A percentile compares a stretch with the other conserved stretches of the same genome.
phyloP scores from a whole-genome alignment of 2,797 vertebrate species.

The Poliocrania exsul region DNA sequence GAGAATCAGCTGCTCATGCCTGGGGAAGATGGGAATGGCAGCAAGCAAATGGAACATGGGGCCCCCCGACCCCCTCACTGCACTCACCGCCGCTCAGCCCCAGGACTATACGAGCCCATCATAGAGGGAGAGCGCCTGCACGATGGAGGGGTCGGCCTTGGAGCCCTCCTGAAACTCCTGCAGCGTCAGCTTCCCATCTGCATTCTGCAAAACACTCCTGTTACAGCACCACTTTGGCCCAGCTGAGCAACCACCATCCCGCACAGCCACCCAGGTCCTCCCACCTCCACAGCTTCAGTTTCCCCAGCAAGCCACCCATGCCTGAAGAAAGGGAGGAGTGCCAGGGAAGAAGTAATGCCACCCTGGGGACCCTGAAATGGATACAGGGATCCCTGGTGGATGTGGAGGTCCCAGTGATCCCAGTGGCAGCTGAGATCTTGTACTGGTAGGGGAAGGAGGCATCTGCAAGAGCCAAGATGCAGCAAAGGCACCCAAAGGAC shows the following conservation, averaged over 20 bases:
- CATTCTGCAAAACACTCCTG: constrained; percentile 82
- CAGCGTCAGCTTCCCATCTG: constrained; percentile 95
- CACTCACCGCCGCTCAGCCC: constrained; percentile 72
- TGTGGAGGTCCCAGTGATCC: rapidly evolving
- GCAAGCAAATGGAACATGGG: background rate
- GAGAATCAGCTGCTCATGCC: background rate
- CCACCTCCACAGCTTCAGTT: rapidly evolving
- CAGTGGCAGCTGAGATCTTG: background rate
- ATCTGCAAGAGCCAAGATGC: background rate
- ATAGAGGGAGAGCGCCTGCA: constrained; percentile 95
- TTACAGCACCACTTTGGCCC: rapidly evolving
- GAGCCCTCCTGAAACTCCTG: constrained; percentile 99
- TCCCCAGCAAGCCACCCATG: rapidly evolving
- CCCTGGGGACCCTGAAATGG: background rate
- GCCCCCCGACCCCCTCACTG: rapidly evolving
- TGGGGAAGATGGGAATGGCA: background rate
- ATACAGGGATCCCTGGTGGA: rapidly evolving
- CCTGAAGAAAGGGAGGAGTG: background rate
- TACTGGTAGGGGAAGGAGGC: background rate
- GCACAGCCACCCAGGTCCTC: rapidly evolving
- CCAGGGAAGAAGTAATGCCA: background rate
- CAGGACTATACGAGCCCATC: constrained; percentile 89
- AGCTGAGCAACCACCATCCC: background rate
- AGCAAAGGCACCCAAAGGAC: background rate
- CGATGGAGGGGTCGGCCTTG: constrained; percentile 97